These are phyloP conservation scores for Agrochola lychnidis DNA, from an alignment of 2,888 invertebrate species.

Conservation along the genomic window DNA sequence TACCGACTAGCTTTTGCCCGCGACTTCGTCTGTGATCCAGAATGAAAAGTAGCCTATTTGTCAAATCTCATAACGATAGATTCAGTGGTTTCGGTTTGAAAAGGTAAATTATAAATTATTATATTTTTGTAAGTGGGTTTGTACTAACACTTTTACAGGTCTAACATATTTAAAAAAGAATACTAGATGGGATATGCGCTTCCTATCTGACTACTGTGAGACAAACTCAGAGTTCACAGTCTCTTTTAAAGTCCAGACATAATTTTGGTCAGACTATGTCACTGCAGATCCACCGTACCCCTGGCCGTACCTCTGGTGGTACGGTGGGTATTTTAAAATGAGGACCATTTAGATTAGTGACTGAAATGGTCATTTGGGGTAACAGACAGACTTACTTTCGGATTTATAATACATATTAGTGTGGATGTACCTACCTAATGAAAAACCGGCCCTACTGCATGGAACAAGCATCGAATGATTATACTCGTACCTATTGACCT, in stretches of 20 bases:
- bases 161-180: not conserved
- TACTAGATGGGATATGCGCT: not conserved
- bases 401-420: too few species aligned
- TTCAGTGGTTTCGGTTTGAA: too few species aligned
- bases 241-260: too few species aligned
- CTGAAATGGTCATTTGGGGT: not conserved
- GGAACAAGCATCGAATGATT: too few species aligned
- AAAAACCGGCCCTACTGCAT: too few species aligned
- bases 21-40: not conserved
- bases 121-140: not conserved
- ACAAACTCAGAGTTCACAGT: too few species aligned
- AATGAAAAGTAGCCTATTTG: not conserved
- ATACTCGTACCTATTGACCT: too few species aligned
- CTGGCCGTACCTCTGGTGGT: too few species aligned
- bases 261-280: not conserved
- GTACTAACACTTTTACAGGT: not conserved
- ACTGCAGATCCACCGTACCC: too few species aligned
- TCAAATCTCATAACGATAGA: not conserved
- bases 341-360: not conserved
- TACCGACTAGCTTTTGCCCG: not conserved
- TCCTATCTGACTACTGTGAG: too few species aligned
- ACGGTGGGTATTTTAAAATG: not conserved
- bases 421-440: too few species aligned
- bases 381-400: too few species aligned
- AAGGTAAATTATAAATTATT: not conserved